These are phyloP conservation scores for Callimorpha dominula DNA, from an alignment of 2,888 invertebrate genomes.

Conservation along the genomic window DNA sequence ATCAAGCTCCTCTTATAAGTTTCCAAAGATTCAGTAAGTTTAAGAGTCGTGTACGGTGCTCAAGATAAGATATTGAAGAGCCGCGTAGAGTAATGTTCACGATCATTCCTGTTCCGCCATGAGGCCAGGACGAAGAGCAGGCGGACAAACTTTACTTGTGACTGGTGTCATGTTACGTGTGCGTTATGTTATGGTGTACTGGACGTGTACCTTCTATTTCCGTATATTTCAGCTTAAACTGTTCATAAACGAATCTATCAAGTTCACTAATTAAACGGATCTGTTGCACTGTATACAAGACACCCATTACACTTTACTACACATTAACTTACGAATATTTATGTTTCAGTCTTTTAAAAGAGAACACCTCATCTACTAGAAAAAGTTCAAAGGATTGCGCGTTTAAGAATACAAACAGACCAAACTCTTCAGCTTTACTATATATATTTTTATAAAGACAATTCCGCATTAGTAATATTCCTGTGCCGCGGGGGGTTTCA, in stretches of 20 bases:
- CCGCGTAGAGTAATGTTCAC: neutral
- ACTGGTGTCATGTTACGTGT: too few species aligned
- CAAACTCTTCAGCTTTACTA: neutral
- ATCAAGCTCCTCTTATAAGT: neutral
- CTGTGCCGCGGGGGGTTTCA: too few species aligned
- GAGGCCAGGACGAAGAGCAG: neutral
- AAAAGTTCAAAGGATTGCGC: neutral
- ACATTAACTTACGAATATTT: neutral
- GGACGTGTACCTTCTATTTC: constrained; percentile 12
- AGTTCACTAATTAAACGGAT: constrained; percentile 12
- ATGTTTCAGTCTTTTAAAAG: neutral
- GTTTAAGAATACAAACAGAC: neutral
- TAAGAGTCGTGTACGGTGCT: neutral
- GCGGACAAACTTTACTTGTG: neutral
- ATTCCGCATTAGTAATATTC: too few species aligned
- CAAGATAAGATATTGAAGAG: neutral
- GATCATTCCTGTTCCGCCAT: neutral
- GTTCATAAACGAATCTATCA: constrained; percentile 18
- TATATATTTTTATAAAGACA: too few species aligned
- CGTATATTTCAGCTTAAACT: constrained; percentile 3
- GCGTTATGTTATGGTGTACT: neutral
- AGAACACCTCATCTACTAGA: neutral
- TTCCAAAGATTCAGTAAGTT: neutral
- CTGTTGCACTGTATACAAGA: constrained; percentile 1
- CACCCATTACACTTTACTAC: constrained; percentile 7